Conservation (phyloP, 2,888 invertebrate genomes). For the Oxycera nigricornis region DNA sequence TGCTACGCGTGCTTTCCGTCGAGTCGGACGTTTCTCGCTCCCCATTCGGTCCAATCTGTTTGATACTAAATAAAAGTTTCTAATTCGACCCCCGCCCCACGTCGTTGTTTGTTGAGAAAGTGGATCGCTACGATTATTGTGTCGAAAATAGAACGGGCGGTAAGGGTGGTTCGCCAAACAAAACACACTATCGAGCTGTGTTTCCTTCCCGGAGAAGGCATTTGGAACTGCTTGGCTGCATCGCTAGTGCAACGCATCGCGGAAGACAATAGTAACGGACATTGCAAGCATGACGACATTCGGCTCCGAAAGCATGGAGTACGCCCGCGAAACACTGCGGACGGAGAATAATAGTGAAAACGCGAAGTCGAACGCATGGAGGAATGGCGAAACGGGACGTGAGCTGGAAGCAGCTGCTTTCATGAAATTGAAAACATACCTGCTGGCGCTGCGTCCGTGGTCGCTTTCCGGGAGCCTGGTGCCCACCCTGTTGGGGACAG, state of each 20-base stretch:
- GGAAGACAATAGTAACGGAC: too few relatives aligned
- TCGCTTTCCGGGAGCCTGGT: slow-evolving; percentile 90
- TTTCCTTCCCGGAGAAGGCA: neutral
- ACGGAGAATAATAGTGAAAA: slow-evolving; percentile 5
- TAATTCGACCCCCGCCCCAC: slow-evolving; percentile 1
- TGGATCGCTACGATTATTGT: slow-evolving; percentile 8
- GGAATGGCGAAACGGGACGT: slow-evolving; percentile 36
- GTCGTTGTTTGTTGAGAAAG: slow-evolving; percentile 21
- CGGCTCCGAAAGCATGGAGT: slow-evolving; percentile 23
- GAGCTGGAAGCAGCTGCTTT: slow-evolving; percentile 60
- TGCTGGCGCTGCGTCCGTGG: slow-evolving; percentile 91
- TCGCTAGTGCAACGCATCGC: neutral
- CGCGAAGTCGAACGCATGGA: neutral
- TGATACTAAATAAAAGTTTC: slow-evolving; percentile 32
- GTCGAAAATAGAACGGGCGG: neutral
- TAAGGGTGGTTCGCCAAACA: neutral
- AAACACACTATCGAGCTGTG: neutral
- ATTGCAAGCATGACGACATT: slow-evolving; percentile 8
- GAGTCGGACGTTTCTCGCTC: slow-evolving; percentile 14
- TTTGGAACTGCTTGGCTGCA: neutral
- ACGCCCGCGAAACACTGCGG: slow-evolving; percentile 10
- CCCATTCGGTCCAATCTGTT: slow-evolving; percentile 2
- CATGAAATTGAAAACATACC: slow-evolving; percentile 89
- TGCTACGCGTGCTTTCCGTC: slow-evolving; percentile 12
- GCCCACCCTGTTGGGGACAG: slow-evolving; percentile 89